Conservation (phyloP, 2,113 vertebrate species). For the Salvelinus fontinalis region DNA sequence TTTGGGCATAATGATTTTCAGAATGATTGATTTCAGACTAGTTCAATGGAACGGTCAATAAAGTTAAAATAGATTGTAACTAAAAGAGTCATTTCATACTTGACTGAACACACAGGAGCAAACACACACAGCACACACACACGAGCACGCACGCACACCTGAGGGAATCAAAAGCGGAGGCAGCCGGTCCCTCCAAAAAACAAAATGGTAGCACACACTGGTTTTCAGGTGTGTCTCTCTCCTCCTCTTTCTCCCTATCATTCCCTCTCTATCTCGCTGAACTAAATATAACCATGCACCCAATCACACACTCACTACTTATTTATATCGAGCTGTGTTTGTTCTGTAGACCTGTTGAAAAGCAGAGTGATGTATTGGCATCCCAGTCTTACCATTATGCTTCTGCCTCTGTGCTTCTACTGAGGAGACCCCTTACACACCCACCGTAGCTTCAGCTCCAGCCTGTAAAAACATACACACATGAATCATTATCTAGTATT, state of each 20-base stretch:
- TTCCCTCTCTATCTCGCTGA: background rate
- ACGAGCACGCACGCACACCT: background rate
- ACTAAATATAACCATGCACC: background rate
- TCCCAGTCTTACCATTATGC: background rate
- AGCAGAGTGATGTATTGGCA: background rate
- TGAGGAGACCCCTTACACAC: background rate
- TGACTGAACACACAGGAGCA: slow-evolving; percentile 7
- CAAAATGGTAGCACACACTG: background rate
- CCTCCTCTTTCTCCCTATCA: background rate
- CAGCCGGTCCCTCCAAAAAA: background rate
- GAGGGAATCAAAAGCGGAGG: background rate
- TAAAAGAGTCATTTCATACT: slow-evolving; percentile 45
- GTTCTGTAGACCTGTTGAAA: background rate
- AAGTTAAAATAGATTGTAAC: slow-evolving; percentile 17
- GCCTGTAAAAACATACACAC: background rate
- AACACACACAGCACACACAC: background rate
- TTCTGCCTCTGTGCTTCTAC: background rate
- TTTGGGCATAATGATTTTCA: slow-evolving; percentile 17
- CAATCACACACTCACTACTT: background rate
- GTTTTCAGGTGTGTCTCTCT: background rate
- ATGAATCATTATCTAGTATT: background rate
- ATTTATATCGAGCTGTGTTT: background rate
- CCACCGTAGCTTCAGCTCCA: background rate
- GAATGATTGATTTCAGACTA: slow-evolving; percentile 17
- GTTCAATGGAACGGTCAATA: slow-evolving; percentile 32